Conservation (phyloP, 1,140 invertebrate species). For the Trypoxylus dichotomus region DNA sequence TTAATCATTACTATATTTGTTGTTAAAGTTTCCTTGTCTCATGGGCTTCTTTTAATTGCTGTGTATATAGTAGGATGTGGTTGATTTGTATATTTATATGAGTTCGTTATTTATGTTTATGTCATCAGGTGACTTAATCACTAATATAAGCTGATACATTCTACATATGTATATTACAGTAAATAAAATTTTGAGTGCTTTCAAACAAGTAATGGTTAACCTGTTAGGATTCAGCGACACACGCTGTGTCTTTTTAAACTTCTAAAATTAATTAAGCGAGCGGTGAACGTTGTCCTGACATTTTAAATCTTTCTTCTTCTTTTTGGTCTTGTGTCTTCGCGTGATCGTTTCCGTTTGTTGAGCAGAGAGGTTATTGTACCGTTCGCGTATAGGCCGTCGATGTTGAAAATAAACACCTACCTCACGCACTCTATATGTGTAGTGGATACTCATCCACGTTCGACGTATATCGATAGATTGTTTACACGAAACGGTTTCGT, state of each 20-base stretch:
- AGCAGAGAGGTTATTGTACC: slow-evolving; percentile 13
- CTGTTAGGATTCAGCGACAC: neutral
- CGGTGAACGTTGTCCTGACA: neutral
- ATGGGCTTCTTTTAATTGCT: too few relatives aligned
- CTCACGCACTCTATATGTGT: neutral
- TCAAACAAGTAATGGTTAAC: neutral
- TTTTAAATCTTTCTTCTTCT: neutral
- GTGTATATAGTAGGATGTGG: too few relatives aligned
- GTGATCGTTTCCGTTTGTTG: neutral
- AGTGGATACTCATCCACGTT: too few relatives aligned
- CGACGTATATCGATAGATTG: neutral
- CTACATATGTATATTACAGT: too few relatives aligned
- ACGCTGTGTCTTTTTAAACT: neutral
- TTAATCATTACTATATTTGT: too few relatives aligned
- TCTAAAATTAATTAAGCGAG: slow-evolving; percentile 14
- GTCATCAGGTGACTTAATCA: too few relatives aligned
- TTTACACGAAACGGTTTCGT: too few relatives aligned
- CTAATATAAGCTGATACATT: too few relatives aligned
- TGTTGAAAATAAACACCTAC: slow-evolving; percentile 1
- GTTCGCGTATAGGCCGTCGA: neutral
- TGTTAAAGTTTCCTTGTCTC: too few relatives aligned
- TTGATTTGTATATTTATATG: too few relatives aligned
- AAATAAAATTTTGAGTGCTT: too few relatives aligned
- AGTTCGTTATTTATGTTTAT: too few relatives aligned
- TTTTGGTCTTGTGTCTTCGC: neutral